phyloP scores from a whole-genome alignment of 2,797 vertebrate genomes.

The Girardinus metallicus region DNA sequence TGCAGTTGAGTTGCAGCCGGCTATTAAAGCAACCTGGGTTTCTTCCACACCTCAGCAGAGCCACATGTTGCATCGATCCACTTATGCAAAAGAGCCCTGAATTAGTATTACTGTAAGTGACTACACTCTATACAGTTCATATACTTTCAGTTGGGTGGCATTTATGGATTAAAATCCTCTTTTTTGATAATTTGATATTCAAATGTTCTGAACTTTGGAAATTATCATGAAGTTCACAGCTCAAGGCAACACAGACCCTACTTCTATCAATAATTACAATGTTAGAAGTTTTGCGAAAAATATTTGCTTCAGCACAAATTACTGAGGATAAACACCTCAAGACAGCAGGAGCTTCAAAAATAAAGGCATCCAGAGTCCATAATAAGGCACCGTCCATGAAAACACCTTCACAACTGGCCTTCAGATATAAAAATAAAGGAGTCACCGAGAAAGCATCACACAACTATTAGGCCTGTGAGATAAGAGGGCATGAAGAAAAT shows the following conservation, averaged over 20 bases:
- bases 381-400: slow-evolving; percentile 27
- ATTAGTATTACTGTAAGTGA: neutral
- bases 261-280: neutral
- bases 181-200: neutral
- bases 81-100: neutral
- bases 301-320: neutral
- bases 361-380: slow-evolving; percentile 17
- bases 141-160: neutral
- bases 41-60: neutral
- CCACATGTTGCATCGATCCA: neutral
- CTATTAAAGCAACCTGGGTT: neutral
- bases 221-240: neutral
- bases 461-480: slow-evolving; percentile 45
- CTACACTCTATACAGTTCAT: neutral
- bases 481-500: slow-evolving; percentile 49
- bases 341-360: slow-evolving; percentile 4
- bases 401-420: slow-evolving; percentile 51
- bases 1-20: neutral
- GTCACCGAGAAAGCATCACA: slow-evolving; percentile 37
- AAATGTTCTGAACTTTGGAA: neutral
- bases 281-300: neutral
- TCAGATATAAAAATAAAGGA: slow-evolving; percentile 59
- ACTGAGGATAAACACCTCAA: neutral
- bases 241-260: neutral
- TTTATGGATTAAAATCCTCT: neutral